Conservation (phyloP, 2,888 invertebrate species). For the Sinhomidia bicolor region DNA sequence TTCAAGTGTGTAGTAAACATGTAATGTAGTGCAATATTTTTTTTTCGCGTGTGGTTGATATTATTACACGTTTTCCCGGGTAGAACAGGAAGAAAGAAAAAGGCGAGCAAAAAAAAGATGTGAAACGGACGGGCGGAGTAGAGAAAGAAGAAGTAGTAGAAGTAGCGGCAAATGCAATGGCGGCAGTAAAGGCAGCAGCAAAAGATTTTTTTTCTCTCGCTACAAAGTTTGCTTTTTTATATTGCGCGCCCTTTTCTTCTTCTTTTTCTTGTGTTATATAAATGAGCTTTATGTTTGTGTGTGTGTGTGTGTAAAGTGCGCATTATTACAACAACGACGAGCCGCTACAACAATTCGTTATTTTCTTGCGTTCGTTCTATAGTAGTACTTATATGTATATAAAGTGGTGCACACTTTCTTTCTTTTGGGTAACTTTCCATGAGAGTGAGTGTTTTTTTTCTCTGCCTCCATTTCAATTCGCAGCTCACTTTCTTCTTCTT, state of each 20-base stretch:
- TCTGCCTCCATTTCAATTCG: constrained; percentile 24
- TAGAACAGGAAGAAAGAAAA: background rate
- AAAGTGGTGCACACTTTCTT: too few relatives aligned
- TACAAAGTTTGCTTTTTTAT: constrained; percentile 39
- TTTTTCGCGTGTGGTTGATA: constrained; percentile 36
- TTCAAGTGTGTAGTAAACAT: background rate
- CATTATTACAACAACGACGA: background rate
- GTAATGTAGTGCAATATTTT: background rate
- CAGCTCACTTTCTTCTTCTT: constrained; percentile 35
- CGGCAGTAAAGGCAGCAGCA: too few relatives aligned
- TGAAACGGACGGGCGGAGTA: constrained; percentile 44
- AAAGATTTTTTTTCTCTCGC: too few relatives aligned
- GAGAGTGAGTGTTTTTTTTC: constrained; percentile 1
- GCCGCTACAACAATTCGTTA: background rate
- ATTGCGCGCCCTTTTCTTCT: constrained; percentile 14
- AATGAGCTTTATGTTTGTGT: background rate
- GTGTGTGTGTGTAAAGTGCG: background rate
- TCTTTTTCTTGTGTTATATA: background rate
- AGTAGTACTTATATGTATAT: too few relatives aligned
- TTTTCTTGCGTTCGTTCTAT: background rate
- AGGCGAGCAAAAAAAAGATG: constrained; percentile 36
- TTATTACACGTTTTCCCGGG: background rate
- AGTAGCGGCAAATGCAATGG: background rate
- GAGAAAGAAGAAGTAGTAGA: background rate
- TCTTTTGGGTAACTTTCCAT: constrained; percentile 33